Conservation (phyloP, 2,888 invertebrate genomes). For the Drosophila tanythrix region DNA sequence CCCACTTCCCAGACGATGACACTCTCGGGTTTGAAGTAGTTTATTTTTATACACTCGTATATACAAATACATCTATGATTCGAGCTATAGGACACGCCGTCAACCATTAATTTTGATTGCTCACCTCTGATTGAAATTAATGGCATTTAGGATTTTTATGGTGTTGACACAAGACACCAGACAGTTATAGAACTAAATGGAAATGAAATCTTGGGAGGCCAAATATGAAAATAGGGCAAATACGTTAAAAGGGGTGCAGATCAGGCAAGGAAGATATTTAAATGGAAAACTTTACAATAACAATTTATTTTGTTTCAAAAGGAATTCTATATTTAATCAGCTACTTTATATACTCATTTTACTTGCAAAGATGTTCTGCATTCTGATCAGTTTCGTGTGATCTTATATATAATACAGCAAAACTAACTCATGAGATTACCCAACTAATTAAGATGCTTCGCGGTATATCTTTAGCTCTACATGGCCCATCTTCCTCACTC, state of each 20-base stretch:
- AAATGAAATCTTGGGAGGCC: not conserved
- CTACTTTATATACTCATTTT: not conserved
- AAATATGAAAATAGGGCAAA: not conserved
- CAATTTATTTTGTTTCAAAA: not conserved
- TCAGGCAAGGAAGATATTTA: not conserved
- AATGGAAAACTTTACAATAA: not conserved
- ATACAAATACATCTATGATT: constrained; percentile 10
- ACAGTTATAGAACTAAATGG: constrained; percentile 37
- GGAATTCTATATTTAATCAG: not conserved
- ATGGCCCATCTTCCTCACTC: not conserved
- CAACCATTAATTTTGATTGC: constrained; percentile 49
- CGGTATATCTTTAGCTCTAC: not conserved
- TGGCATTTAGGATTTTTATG: constrained; percentile 55
- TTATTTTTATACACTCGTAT: not conserved
- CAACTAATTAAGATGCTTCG: not conserved
- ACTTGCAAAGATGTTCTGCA: not conserved
- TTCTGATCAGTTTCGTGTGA: not conserved
- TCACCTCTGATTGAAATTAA: constrained; percentile 62
- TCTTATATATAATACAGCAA: not conserved
- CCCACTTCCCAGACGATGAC: constrained; percentile 26
- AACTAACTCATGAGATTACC: not conserved
- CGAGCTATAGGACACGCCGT: constrained; percentile 52
- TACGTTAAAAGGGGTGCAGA: not conserved
- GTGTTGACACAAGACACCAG: constrained; percentile 49
- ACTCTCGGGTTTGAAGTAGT: not conserved